Conservation (phyloP, 2,113 vertebrate species). For the Phyllostomus hastatus region DNA sequence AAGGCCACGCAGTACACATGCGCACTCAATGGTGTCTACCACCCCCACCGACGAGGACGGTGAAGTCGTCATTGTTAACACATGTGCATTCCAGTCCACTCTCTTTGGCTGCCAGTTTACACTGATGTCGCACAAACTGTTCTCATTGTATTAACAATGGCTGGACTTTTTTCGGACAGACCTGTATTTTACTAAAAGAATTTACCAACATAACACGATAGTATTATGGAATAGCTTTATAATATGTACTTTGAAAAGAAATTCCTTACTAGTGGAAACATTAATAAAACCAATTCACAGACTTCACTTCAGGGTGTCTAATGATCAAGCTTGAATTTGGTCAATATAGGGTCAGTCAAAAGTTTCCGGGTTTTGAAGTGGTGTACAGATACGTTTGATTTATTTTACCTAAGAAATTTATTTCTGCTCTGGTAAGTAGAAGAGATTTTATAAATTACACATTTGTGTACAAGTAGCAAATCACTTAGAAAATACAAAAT, state of each 20-base stretch:
- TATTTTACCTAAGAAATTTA: slow-evolving; percentile 8
- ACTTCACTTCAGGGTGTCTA: background rate
- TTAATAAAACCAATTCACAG: slow-evolving; percentile 29
- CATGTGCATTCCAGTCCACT: no score
- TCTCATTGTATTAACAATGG: no score
- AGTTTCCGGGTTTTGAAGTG: slow-evolving; percentile 14
- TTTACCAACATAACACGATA: slow-evolving; percentile 1
- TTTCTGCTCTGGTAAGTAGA: slow-evolving; percentile 29
- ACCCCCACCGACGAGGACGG: no score
- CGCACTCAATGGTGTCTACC: no score
- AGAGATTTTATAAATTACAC: slow-evolving; percentile 25
- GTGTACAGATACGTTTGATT: background rate
- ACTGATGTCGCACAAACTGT: no score
- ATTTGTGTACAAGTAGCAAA: slow-evolving; percentile 17
- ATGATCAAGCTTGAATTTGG: slow-evolving; percentile 26
- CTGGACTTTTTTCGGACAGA: no score
- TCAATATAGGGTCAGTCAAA: background rate
- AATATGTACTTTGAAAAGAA: slow-evolving; percentile 47
- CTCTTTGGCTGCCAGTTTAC: no score
- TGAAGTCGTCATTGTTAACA: no score
- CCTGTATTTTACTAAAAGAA: slow-evolving; percentile 37
- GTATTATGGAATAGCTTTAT: slow-evolving; percentile 33
- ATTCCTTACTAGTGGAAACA: slow-evolving; percentile 36
- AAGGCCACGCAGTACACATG: no score
- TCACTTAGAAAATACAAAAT: slow-evolving; percentile 52